These are phyloP conservation scores for Connochaetes taurinus DNA, from an alignment of 2,113 vertebrate species.

Conservation along the genomic window DNA sequence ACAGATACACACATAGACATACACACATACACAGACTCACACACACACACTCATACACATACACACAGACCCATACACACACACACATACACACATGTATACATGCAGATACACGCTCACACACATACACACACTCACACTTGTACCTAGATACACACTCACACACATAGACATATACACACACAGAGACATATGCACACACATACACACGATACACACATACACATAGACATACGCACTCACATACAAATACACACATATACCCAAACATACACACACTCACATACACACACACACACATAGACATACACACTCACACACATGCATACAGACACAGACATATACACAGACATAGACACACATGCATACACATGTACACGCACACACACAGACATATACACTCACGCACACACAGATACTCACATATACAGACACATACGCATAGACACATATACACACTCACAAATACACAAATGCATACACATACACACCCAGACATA, in stretches of 20 bases:
- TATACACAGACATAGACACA: accelerated
- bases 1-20: no score
- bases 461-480: not conserved
- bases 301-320: accelerated
- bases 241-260: no score
- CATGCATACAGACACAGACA: no score
- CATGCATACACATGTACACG: accelerated
- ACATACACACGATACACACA: no score
- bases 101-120: no score
- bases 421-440: no score
- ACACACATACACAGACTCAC: not conserved
- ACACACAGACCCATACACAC: not conserved
- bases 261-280: no score
- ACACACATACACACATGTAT: not conserved
- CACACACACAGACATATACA: no score
- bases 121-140: accelerated
- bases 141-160: no score
- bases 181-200: no score
- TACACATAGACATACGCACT: not conserved
- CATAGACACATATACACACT: accelerated
- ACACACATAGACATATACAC: accelerated
- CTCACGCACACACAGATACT: not conserved
- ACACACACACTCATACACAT: not conserved
- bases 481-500: not conserved
- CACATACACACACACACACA: no score